Evolutionary conservation across 2,797 vertebrate genomes (phyloP).

Genomic region (Nyctalus aviator): DNA sequence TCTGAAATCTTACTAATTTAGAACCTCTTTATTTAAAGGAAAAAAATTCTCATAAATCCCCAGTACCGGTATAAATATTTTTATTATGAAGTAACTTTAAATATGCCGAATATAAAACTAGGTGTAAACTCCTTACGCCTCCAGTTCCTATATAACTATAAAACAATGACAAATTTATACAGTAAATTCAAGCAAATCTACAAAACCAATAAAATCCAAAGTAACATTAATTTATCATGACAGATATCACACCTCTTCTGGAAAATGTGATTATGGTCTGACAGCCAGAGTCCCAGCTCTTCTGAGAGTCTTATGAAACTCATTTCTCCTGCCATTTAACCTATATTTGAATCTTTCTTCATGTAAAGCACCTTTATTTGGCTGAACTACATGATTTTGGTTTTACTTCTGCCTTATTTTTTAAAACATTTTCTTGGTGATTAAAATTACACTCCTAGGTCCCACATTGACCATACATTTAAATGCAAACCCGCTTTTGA

Average conservation of each 20-base stretch:
- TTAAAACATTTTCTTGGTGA: constrained; percentile 55
- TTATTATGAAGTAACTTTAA: constrained; percentile 68
- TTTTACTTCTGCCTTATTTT: constrained; percentile 48
- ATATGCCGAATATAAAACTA: constrained; percentile 60
- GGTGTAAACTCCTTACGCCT: constrained; percentile 48
- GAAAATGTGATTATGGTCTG: constrained; percentile 15
- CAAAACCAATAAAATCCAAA: constrained; percentile 62
- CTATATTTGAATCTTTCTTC: neutral
- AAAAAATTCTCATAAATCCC: constrained; percentile 18
- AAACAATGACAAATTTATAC: constrained; percentile 70
- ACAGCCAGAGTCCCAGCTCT: neutral
- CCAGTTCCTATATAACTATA: constrained; percentile 36
- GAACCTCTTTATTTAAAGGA: constrained; percentile 56
- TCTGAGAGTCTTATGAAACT: neutral
- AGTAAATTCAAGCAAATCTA: constrained; percentile 56
- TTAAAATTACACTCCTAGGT: neutral
- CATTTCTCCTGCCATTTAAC: neutral
- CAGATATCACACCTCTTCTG: constrained; percentile 3
- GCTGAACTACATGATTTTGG: neutral
- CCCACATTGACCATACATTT: neutral
- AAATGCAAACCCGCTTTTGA: constrained; percentile 9
- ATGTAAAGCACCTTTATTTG: neutral
- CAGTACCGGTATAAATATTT: constrained; percentile 43
- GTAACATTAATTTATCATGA: constrained; percentile 60
- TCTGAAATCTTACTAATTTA: constrained; percentile 43